Conservation (phyloP, 2,888 invertebrate species). For the Clanis bilineata region DNA sequence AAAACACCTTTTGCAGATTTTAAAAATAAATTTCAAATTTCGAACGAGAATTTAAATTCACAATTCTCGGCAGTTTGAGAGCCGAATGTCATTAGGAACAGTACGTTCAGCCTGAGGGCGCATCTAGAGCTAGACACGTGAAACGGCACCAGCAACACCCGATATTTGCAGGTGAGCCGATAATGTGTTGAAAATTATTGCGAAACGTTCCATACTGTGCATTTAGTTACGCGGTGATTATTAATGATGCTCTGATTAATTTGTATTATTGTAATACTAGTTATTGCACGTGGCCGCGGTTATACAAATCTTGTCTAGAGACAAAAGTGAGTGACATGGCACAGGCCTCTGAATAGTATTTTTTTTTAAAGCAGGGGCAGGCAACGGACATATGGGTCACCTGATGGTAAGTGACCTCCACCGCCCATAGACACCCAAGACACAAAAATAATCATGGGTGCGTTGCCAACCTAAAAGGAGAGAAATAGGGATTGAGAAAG, state of each 20-base stretch:
- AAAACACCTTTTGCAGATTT: neutral
- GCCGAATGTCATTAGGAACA: constrained; percentile 5
- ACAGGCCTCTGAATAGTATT: too few relatives aligned
- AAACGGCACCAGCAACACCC: neutral
- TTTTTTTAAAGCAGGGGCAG: too few relatives aligned
- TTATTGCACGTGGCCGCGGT: too few relatives aligned
- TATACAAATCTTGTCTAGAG: too few relatives aligned
- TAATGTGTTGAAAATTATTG: constrained; percentile 8
- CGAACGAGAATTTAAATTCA: neutral
- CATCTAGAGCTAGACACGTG: neutral
- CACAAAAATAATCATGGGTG: too few relatives aligned
- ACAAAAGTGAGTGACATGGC: too few relatives aligned
- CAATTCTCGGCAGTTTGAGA: neutral
- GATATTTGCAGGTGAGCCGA: neutral
- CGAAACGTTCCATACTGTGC: neutral
- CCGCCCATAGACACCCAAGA: too few relatives aligned
- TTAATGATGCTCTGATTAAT: neutral
- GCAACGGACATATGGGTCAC: too few relatives aligned
- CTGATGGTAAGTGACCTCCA: too few relatives aligned
- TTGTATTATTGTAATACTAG: neutral
- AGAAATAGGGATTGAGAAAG: too few relatives aligned
- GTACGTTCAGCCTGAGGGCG: constrained; percentile 1
- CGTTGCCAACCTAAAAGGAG: too few relatives aligned
- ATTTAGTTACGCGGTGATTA: neutral
- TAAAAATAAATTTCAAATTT: neutral